Evolutionary conservation across 2,113 vertebrate genomes (phyloP).

Genomic region (Lathamus discolor): DNA sequence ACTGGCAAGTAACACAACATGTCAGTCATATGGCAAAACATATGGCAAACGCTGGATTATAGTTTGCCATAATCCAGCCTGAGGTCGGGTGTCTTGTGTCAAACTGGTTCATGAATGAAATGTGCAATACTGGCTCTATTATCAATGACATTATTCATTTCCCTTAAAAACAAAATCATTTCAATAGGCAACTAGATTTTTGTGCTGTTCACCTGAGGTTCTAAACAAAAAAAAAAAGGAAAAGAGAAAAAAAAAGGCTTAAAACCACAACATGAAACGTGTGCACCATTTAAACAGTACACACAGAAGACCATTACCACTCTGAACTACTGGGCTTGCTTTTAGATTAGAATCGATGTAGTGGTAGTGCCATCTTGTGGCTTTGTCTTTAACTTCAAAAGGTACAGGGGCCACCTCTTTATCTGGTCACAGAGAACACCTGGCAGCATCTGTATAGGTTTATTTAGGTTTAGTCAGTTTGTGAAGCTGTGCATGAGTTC

Average conservation of each 20-base stretch:
- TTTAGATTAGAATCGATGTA: background rate
- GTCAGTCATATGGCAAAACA: conserved; percentile 70
- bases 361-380: conserved; percentile 71
- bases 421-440: background rate
- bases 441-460: rapidly evolving
- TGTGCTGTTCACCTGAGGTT: background rate
- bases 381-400: background rate
- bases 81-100: conserved; percentile 35
- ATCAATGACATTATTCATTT: conserved; percentile 22
- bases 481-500: background rate
- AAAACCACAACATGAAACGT: background rate
- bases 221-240: background rate
- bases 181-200: background rate
- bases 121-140: background rate
- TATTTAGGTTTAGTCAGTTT: background rate
- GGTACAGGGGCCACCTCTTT: background rate
- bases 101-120: conserved; percentile 23
- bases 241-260: rapidly evolving
- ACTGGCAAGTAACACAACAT: conserved; percentile 81
- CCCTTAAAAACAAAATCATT: background rate
- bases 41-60: conserved; percentile 77
- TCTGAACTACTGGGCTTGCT: background rate
- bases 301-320: background rate
- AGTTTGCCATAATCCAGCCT: conserved; percentile 66
- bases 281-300: background rate